Base-by-base conservation (phyloP, 64 coral and sea anemone genomes). In the Actinia tenebrosa region DNA sequence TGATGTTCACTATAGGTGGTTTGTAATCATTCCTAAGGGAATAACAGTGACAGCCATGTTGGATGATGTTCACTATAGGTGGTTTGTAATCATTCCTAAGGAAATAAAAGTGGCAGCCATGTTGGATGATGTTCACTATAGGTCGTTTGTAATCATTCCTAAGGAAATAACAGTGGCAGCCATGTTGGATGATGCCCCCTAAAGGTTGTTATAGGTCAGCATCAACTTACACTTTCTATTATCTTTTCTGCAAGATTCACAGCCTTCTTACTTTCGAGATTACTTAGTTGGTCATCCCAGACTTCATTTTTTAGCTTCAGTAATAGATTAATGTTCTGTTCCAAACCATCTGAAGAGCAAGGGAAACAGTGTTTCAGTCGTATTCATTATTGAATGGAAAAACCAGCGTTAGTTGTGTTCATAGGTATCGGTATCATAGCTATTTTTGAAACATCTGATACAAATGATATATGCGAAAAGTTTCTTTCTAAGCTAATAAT, bases 271-370 rank as follows among this genome's bases (percentile, higher is more conserved):
- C 69, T 75, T 42, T 75, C 69, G 20, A 75, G 69, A 14, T 75
- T 26, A 30, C 14, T 42, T 11, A 75, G 26, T 13, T 42, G 8
- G 11, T 75, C 69, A 75, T 75, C 25, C 69, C 69, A 75, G 11
- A 75, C 69, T 75, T 75, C 69, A 75, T 26, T 30, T 27, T 75
- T 75, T 30, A 75, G 69, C 69, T 75, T 75, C 23, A 75, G 69
- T 1, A 75, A 14, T 11, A 75, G 69, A 25, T 42, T 75, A 7
- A 75, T 18, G 13, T 42, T 75, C 20, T 75, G 69, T 42, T 75
- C 26, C 69, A 75, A 75, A 1, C 69, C 26, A 25, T 25, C 69
- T 75, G 13, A 75, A 75, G 20, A 2, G 26, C 10, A 30, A 10
- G 69, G 10, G 5, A 30, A 75, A 42, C 0, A 71, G 11, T 11